Percentiles rank a stretch among this genome's conserved stretches.
Evolutionary conservation across 2,888 invertebrate species (phyloP).

Genomic region (Nephrotoma appendiculata): DNA sequence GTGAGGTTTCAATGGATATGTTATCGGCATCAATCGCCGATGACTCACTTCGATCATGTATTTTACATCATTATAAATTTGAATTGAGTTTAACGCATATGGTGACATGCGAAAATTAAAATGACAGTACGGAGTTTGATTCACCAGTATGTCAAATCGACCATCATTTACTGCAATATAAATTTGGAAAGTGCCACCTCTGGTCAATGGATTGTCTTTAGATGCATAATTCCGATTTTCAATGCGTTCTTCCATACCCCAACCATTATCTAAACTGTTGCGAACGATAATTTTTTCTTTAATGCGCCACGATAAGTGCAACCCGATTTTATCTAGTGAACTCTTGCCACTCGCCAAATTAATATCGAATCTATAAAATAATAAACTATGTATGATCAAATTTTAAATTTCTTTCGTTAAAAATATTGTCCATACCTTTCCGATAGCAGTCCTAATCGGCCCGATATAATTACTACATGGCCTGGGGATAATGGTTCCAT

Average conservation of each 20-base stretch:
- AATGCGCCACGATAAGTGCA: slow-evolving; percentile 27
- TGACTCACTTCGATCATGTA: slow-evolving; percentile 31
- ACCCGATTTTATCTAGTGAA: slow-evolving; percentile 25
- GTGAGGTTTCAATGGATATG: slow-evolving; percentile 31
- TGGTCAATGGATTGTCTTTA: slow-evolving; percentile 26
- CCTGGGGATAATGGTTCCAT: neutral
- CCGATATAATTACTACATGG: neutral
- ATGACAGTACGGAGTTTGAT: slow-evolving; percentile 27
- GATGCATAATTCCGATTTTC: slow-evolving; percentile 20
- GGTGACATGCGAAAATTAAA: slow-evolving; percentile 26
- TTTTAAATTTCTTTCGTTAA: neutral
- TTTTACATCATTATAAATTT: slow-evolving; percentile 29
- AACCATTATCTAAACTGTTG: slow-evolving; percentile 22
- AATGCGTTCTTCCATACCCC: slow-evolving; percentile 28
- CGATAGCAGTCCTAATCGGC: neutral
- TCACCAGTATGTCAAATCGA: slow-evolving; percentile 28
- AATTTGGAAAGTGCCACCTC: slow-evolving; percentile 29
- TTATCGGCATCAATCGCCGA: slow-evolving; percentile 17
- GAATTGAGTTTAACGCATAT: slow-evolving; percentile 21
- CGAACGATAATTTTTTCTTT: slow-evolving; percentile 27
- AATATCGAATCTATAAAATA: slow-evolving; percentile 23
- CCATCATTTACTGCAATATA: slow-evolving; percentile 27
- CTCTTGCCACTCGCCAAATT: slow-evolving; percentile 23
- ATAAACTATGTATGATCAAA: neutral
- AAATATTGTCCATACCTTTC: neutral